These are phyloP conservation scores for Listrodromus nycthemerus DNA, from an alignment of 2,888 invertebrate genomes.

Conservation along the genomic window DNA sequence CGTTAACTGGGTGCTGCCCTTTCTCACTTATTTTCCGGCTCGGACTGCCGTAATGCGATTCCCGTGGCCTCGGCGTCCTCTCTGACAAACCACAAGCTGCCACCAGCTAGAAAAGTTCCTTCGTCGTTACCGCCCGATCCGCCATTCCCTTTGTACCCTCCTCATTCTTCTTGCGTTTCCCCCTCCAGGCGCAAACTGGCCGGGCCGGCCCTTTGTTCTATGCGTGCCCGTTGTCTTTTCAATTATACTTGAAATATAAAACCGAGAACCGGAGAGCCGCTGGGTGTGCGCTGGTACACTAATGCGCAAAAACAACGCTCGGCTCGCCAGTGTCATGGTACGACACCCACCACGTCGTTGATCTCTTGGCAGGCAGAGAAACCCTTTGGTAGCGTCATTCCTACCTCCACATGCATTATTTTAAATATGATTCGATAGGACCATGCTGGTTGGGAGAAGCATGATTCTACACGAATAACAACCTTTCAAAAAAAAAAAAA, in stretches of 20 bases:
- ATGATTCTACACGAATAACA: no score
- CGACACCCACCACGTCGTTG: background rate
- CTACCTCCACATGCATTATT: background rate
- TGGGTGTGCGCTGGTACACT: background rate
- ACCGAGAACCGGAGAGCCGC: constrained; percentile 49
- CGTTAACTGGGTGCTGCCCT: constrained; percentile 77
- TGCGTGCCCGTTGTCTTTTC: constrained; percentile 69
- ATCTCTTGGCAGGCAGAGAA: background rate
- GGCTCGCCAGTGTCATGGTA: background rate
- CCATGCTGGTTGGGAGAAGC: no score
- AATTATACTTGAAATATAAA: constrained; percentile 78
- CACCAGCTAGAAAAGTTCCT: constrained; percentile 11
- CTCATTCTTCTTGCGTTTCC: constrained; percentile 19
- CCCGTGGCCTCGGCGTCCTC: constrained; percentile 50
- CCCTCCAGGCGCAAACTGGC: constrained; percentile 43
- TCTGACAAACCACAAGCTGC: constrained; percentile 49
- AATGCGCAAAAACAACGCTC: background rate
- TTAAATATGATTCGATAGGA: background rate
- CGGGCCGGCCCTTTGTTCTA: constrained; percentile 73
- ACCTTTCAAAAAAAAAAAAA: no score
- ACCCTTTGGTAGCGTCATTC: background rate
- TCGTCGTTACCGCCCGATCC: constrained; percentile 26
- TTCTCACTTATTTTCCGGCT: constrained; percentile 79
- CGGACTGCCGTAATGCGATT: constrained; percentile 55
- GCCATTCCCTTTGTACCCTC: background rate